These are phyloP conservation scores for Notodromas monacha DNA, from an alignment of 2,888 invertebrate genomes.

Conservation along the genomic window DNA sequence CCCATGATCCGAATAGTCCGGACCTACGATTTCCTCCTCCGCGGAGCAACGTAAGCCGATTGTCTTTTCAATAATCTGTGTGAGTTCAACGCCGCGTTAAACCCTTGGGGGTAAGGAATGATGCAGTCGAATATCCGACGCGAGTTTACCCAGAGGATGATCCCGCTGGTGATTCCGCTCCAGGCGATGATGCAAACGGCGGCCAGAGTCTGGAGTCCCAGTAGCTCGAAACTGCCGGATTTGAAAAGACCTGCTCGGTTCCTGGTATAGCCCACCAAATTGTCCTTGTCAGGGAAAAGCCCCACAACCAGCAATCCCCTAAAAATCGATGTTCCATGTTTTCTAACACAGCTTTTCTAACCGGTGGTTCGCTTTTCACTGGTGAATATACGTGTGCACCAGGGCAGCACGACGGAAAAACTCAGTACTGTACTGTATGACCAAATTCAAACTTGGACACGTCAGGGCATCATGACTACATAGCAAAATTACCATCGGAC, in stretches of 20 bases:
- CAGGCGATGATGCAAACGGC: slow-evolving; percentile 34
- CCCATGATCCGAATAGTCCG: not conserved
- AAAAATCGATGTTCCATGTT: too few relatives aligned
- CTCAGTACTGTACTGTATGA: too few relatives aligned
- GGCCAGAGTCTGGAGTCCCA: slow-evolving; percentile 45
- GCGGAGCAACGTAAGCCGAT: not conserved
- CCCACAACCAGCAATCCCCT: slow-evolving; percentile 55
- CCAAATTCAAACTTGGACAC: slow-evolving; percentile 1
- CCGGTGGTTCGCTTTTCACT: too few relatives aligned
- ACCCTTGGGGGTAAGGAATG: too few relatives aligned
- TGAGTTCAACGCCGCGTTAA: not conserved
- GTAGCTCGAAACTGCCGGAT: slow-evolving; percentile 51
- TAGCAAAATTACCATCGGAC: too few relatives aligned
- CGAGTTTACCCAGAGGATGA: slow-evolving; percentile 37
- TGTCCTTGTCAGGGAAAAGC: slow-evolving; percentile 51
- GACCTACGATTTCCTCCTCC: not conserved
- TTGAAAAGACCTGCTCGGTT: slow-evolving; percentile 18
- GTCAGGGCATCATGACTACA: too few relatives aligned
- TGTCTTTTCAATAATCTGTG: slow-evolving; percentile 1
- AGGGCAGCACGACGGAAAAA: too few relatives aligned
- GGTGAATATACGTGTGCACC: too few relatives aligned
- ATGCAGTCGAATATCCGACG: too few relatives aligned
- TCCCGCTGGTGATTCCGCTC: slow-evolving; percentile 34
- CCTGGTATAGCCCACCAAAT: slow-evolving; percentile 41
- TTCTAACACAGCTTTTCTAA: too few relatives aligned